Evolutionary conservation across 2,888 invertebrate species (phyloP).

Genomic region (Nebria salina): DNA sequence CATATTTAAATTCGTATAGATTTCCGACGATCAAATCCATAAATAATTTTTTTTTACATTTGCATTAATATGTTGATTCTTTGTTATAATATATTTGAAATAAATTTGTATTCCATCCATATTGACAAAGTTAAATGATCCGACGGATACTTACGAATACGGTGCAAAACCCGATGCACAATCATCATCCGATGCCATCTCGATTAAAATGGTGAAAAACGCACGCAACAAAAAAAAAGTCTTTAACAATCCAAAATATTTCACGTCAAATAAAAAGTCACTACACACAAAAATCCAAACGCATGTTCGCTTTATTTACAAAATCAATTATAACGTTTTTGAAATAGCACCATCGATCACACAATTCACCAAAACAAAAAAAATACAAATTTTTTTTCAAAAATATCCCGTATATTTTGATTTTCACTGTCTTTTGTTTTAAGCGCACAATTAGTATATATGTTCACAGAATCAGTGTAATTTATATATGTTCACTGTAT

Average conservation of each 20-base stretch:
- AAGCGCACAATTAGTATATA: not conserved
- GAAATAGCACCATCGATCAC: not conserved
- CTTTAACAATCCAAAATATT: not conserved
- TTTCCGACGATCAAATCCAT: too few relatives aligned
- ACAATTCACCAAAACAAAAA: not conserved
- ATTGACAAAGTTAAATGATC: not conserved
- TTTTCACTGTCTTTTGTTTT: conserved; percentile 7
- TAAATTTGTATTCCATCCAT: not conserved
- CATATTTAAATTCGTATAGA: too few relatives aligned
- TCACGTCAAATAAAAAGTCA: not conserved
- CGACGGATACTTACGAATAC: conserved; percentile 58
- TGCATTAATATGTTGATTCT: too few relatives aligned
- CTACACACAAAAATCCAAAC: not conserved
- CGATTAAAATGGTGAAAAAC: conserved; percentile 40
- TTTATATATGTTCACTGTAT: not conserved
- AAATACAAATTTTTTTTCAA: not conserved
- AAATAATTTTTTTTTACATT: too few relatives aligned
- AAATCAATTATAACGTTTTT: not conserved
- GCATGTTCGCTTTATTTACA: not conserved
- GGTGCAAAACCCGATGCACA: conserved; percentile 58
- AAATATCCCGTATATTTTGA: not conserved
- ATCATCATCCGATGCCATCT: conserved; percentile 63
- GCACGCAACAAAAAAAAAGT: not conserved
- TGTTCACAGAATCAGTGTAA: too few relatives aligned
- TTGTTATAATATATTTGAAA: too few relatives aligned